Evolutionary conservation across 2,113 vertebrate species (phyloP).

Genomic region (Oryzias curvinotus): DNA sequence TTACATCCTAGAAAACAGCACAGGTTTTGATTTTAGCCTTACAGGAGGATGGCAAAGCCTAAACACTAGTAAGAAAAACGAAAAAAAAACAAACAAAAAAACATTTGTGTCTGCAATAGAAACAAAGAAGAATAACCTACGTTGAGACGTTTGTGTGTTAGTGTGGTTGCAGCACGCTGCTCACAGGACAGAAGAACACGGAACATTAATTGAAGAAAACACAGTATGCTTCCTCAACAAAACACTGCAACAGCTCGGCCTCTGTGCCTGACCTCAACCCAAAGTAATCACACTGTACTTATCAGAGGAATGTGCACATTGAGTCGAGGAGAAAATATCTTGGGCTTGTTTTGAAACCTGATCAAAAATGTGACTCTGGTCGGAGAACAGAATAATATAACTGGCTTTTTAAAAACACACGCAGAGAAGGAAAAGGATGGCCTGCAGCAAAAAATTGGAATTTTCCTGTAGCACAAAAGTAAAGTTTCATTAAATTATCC

Average conservation of each 20-base stretch:
- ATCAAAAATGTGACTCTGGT: conserved; percentile 52
- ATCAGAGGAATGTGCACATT: conserved; percentile 60
- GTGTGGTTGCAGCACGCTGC: background rate
- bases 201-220: conserved; percentile 39
- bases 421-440: background rate
- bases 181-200: conserved; percentile 30
- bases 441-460: background rate
- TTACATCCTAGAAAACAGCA: too few relatives aligned
- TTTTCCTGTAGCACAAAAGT: too few relatives aligned
- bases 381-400: conserved; percentile 37
- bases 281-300: conserved; percentile 45
- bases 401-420: conserved; percentile 12
- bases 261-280: conserved; percentile 35
- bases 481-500: too few relatives aligned
- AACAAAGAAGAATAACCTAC: conserved; percentile 1
- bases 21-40: too few relatives aligned
- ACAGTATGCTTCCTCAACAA: conserved; percentile 50
- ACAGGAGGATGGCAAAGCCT: background rate
- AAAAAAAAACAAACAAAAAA: background rate
- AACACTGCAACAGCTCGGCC: conserved; percentile 36
- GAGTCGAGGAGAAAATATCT: conserved; percentile 51
- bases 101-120: background rate
- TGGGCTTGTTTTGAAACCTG: conserved; percentile 42
- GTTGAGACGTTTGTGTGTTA: conserved; percentile 16
- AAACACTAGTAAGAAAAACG: background rate